Evolutionary conservation across 1,140 invertebrate species (phyloP).

Genomic region (Drosophila biarmipes): DNA sequence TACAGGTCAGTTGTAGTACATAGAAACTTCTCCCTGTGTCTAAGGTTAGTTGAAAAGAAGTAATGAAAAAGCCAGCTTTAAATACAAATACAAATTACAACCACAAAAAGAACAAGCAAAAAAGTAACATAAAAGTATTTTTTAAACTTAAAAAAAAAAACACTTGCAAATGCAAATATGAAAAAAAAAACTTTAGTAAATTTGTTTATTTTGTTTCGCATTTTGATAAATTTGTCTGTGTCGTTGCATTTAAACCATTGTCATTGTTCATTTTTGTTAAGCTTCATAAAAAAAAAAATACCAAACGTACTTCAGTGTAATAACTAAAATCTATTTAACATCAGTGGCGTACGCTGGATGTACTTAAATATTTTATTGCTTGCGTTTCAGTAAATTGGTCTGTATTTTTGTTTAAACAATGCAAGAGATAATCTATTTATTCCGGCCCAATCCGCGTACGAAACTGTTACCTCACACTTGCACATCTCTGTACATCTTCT

Average conservation of each 20-base stretch:
- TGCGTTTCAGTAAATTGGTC: neutral
- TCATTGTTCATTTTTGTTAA: slow-evolving; percentile 48
- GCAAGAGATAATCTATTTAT: neutral
- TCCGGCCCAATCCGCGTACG: slow-evolving; percentile 7
- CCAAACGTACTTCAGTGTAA: slow-evolving; percentile 17
- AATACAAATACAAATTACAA: slow-evolving; percentile 86
- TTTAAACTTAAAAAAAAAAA: slow-evolving; percentile 41
- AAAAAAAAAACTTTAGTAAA: slow-evolving; percentile 65
- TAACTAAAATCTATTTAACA: slow-evolving; percentile 11
- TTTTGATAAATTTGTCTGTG: slow-evolving; percentile 65
- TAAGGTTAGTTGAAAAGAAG: slow-evolving; percentile 93
- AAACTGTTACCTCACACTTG: slow-evolving; percentile 13
- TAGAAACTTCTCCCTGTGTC: slow-evolving; percentile 98
- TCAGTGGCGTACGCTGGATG: slow-evolving; percentile 14
- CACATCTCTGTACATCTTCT: slow-evolving; percentile 23
- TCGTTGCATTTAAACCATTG: slow-evolving; percentile 56
- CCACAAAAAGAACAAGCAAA: slow-evolving; percentile 53
- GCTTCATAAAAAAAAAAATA: slow-evolving; percentile 22
- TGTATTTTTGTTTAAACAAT: neutral
- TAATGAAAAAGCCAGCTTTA: slow-evolving; percentile 86
- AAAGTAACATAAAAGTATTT: slow-evolving; percentile 39
- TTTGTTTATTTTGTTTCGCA: slow-evolving; percentile 63
- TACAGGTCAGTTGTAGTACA: slow-evolving; percentile 99
- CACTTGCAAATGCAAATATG: slow-evolving; percentile 63
- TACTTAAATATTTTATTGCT: neutral